These are phyloP conservation scores for Eupithecia insigniata DNA, from an alignment of 2,888 invertebrate species.

Conservation along the genomic window DNA sequence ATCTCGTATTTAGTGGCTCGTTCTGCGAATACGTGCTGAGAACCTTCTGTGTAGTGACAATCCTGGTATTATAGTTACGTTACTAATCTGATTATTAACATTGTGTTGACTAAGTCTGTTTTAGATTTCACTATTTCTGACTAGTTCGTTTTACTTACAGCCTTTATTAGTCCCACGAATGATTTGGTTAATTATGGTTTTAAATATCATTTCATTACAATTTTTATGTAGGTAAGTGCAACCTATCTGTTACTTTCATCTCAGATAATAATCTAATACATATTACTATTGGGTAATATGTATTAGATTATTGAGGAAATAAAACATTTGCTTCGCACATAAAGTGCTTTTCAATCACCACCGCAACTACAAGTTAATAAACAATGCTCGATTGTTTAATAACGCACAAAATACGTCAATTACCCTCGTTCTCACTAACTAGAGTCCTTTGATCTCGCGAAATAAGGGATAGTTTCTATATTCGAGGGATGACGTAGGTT, in stretches of 20 bases:
- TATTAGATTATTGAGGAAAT: too few relatives aligned
- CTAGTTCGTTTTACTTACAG: background rate
- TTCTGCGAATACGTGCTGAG: slow-evolving; percentile 9
- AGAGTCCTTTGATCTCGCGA: slow-evolving; percentile 65
- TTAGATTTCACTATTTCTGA: background rate
- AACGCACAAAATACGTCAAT: slow-evolving; percentile 57
- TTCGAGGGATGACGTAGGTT: slow-evolving; percentile 26
- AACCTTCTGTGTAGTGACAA: background rate
- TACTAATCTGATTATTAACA: background rate
- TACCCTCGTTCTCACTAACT: slow-evolving; percentile 39
- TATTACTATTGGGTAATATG: background rate
- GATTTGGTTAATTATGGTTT: background rate
- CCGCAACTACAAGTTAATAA: slow-evolving; percentile 34
- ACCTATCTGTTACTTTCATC: background rate
- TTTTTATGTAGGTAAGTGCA: background rate
- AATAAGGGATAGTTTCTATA: slow-evolving; percentile 60
- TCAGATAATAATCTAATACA: background rate
- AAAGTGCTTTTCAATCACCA: slow-evolving; percentile 18
- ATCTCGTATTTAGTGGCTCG: slow-evolving; percentile 43
- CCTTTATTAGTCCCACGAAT: background rate
- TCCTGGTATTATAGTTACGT: background rate
- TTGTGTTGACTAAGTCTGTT: background rate
- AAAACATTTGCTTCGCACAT: background rate
- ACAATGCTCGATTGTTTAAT: slow-evolving; percentile 56
- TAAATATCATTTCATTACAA: background rate